Evolutionary conservation across 2,888 invertebrate species (phyloP).

Genomic region (Dynastes hyllus): DNA sequence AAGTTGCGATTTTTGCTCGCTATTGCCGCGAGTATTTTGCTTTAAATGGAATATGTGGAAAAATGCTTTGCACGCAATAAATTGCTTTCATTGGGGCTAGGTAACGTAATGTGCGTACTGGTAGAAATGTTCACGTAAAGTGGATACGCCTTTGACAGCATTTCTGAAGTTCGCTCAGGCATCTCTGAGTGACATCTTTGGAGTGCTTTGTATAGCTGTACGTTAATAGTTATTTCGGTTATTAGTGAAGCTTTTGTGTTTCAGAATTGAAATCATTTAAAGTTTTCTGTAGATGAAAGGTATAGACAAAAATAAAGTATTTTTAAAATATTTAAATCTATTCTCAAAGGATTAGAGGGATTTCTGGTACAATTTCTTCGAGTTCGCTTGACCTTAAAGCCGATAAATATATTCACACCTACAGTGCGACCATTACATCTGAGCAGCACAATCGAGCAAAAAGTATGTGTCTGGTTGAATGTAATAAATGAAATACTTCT

Average conservation of each 20-base stretch:
- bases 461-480: too few relatives aligned
- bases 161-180: background rate
- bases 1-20: background rate
- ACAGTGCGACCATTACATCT: too few relatives aligned
- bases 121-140: slow-evolving; percentile 6
- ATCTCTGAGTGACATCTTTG: background rate
- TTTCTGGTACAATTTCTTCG: too few relatives aligned
- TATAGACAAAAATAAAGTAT: too few relatives aligned
- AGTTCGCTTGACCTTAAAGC: background rate
- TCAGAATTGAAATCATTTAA: background rate
- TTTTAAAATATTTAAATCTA: too few relatives aligned
- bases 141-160: background rate
- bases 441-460: too few relatives aligned
- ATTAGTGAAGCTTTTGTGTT: background rate
- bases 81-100: background rate
- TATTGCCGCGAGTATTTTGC: background rate
- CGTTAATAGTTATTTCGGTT: background rate
- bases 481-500: too few relatives aligned
- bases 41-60: slow-evolving; percentile 7
- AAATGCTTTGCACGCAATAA: background rate
- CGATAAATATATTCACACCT: background rate
- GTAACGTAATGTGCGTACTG: background rate
- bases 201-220: background rate
- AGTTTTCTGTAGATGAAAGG: too few relatives aligned
- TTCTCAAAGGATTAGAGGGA: too few relatives aligned